Conservation (phyloP, 2,113 vertebrate genomes). For the Anarrhichthys ocellatus region DNA sequence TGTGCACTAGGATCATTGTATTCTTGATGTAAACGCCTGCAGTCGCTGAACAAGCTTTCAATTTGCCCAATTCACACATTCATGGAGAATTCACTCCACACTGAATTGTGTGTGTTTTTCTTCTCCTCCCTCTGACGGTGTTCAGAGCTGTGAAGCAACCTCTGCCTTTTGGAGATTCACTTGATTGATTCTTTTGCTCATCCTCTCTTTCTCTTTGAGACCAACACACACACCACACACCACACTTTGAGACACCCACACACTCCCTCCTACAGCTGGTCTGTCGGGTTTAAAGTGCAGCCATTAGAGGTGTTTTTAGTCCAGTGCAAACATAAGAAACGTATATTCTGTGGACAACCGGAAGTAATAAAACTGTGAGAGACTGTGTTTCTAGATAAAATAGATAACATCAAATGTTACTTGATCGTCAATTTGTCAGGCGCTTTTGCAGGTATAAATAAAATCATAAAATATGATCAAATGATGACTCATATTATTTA, state of each 20-base stretch:
- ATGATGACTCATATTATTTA: background rate
- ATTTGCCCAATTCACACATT: background rate
- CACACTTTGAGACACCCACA: background rate
- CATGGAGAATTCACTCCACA: background rate
- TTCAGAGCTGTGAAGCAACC: background rate
- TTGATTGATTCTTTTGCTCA: background rate
- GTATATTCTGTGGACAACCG: constrained; percentile 26
- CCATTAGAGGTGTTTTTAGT: constrained; percentile 48
- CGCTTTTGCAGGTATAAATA: background rate
- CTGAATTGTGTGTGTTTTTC: background rate
- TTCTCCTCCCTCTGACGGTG: background rate
- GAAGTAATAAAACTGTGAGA: constrained; percentile 43
- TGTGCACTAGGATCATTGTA: background rate
- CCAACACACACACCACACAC: background rate
- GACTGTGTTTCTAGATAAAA: constrained; percentile 7
- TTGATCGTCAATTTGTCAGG: background rate
- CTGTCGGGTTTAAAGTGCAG: constrained; percentile 45
- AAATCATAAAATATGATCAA: constrained; percentile 7
- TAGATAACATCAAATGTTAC: background rate
- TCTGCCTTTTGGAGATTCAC: background rate
- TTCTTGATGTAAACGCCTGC: background rate
- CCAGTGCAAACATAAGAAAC: constrained; percentile 36
- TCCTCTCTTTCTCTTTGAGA: background rate
- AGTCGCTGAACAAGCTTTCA: background rate
- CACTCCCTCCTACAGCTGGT: background rate